phyloP scores from a whole-genome alignment of 2,113 vertebrate species.

The Forbesichthys agassizii region DNA sequence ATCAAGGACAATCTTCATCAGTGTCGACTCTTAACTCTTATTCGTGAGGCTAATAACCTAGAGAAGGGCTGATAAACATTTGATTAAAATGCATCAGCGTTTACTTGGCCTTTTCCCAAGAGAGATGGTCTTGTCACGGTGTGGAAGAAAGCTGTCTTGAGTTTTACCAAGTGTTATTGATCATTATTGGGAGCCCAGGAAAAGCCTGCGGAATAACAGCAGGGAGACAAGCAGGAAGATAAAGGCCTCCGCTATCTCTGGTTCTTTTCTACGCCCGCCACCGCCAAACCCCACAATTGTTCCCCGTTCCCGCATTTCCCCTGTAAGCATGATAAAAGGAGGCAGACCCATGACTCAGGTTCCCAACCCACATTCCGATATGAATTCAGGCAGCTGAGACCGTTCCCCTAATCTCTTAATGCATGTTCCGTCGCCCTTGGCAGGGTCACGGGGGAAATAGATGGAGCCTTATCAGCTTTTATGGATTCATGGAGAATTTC shows the following conservation, averaged over 20 bases:
- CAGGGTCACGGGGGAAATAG: slow-evolving; percentile 69
- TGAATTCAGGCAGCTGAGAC: slow-evolving; percentile 65
- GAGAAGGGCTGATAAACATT: slow-evolving; percentile 45
- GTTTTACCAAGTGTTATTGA: slow-evolving; percentile 59
- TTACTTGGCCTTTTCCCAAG: slow-evolving; percentile 38
- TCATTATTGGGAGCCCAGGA: slow-evolving; percentile 32
- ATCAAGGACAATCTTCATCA: slow-evolving; percentile 27
- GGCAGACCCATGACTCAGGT: slow-evolving; percentile 60
- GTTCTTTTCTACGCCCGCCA: slow-evolving; percentile 9
- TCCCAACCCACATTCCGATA: slow-evolving; percentile 62
- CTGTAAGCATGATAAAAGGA: slow-evolving; percentile 63
- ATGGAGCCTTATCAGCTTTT: slow-evolving; percentile 76
- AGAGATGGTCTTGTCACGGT: slow-evolving; percentile 48
- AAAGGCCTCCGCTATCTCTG: slow-evolving; percentile 43
- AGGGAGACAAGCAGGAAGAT: slow-evolving; percentile 55
- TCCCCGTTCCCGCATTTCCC: slow-evolving; percentile 9
- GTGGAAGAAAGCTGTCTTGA: slow-evolving; percentile 29
- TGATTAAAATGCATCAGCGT: slow-evolving; percentile 60
- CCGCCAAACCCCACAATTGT: not conserved
- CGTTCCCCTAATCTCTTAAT: slow-evolving; percentile 74
- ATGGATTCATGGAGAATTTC: slow-evolving; percentile 76
- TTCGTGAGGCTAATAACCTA: slow-evolving; percentile 13
- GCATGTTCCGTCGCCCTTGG: slow-evolving; percentile 75
- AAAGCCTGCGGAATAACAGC: slow-evolving; percentile 41
- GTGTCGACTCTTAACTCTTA: slow-evolving; percentile 22